Conservation (phyloP, 2,797 vertebrate species). For the Sebastes diploproa region DNA sequence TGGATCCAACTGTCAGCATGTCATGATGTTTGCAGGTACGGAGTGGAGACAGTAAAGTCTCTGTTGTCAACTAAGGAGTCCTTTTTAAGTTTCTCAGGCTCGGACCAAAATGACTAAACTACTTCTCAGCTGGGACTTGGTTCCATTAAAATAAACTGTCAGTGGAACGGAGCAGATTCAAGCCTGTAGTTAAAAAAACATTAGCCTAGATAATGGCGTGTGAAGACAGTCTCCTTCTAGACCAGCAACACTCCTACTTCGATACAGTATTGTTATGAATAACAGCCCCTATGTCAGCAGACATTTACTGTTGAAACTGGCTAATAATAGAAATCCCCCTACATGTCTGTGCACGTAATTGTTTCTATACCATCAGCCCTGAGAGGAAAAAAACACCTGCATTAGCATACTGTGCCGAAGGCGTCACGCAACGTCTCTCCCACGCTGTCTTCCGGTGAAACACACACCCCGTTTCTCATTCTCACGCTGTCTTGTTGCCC, state of each 20-base stretch:
- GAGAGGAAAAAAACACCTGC: neutral
- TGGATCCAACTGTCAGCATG: slow-evolving; percentile 92
- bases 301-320: neutral
- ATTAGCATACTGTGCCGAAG: neutral
- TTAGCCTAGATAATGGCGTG: neutral
- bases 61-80: neutral
- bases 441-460: neutral
- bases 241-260: neutral
- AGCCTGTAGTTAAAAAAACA: neutral
- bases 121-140: neutral
- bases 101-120: neutral
- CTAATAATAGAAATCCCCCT: neutral
- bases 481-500: neutral
- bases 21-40: slow-evolving; percentile 99
- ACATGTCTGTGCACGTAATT: neutral
- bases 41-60: neutral
- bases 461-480: neutral
- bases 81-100: neutral
- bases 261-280: neutral
- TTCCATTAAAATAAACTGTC: neutral
- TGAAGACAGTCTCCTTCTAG: neutral
- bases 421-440: neutral
- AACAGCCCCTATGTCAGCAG: neutral
- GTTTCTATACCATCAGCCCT: neutral
- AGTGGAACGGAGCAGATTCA: neutral